Percentiles rank a stretch among this genome's conserved stretches.
phyloP scores from a whole-genome alignment of 2,797 vertebrate species.

The Poliocrania exsul region DNA sequence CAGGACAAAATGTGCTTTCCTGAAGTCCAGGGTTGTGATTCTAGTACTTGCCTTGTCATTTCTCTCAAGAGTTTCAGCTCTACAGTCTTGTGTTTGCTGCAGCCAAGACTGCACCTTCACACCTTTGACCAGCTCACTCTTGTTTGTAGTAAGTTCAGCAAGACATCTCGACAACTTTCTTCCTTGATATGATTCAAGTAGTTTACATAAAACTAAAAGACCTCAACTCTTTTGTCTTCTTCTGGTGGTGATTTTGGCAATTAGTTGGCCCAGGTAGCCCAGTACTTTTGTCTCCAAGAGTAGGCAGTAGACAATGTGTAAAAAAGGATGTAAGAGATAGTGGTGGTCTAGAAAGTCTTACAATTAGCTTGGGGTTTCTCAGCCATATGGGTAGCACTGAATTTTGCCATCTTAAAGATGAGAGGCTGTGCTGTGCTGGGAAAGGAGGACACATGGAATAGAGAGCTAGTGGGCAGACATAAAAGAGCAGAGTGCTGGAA shows the following conservation, averaged over 20 bases:
- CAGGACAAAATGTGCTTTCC: not conserved
- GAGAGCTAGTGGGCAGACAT: not conserved
- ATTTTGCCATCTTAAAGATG: not conserved
- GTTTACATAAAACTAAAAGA: not conserved
- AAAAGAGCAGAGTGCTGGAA: not conserved
- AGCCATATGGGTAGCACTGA: not conserved
- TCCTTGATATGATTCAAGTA: not conserved
- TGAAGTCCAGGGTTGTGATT: not conserved
- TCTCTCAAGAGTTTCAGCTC: not conserved
- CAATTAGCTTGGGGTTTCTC: not conserved
- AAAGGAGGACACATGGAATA: not conserved
- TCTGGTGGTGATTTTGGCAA: not conserved
- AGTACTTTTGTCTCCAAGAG: not conserved
- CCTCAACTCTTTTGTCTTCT: not conserved
- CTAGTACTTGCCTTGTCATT: not conserved
- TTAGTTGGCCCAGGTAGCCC: not conserved
- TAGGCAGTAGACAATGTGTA: not conserved
- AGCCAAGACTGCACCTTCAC: not conserved
- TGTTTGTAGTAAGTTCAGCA: not conserved
- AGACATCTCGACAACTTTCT: not conserved
- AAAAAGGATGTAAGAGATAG: not conserved
- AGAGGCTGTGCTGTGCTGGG: not conserved
- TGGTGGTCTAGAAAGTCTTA: not conserved
- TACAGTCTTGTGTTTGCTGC: not conserved
- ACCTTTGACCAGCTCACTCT: not conserved